phyloP scores from a whole-genome alignment of 2,797 vertebrate genomes.

The Mormyrus proboscirostris region DNA sequence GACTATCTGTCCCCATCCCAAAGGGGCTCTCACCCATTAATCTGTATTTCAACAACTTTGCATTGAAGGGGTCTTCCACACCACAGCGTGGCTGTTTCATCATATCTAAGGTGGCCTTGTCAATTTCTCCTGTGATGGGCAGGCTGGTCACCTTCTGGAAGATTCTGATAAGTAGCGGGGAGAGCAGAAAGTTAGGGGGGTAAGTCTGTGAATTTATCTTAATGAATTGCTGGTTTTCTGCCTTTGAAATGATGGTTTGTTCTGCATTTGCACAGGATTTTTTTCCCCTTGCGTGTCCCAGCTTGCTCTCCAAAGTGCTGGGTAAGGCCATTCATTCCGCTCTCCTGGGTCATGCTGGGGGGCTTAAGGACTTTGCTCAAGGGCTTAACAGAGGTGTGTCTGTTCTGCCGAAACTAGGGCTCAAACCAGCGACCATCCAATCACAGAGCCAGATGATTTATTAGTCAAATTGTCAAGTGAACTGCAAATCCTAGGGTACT shows the following conservation, averaged over 20 bases:
- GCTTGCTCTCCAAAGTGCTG: not conserved
- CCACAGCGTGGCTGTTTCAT: constrained; percentile 82
- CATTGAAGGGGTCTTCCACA: constrained; percentile 76
- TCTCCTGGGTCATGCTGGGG: not conserved
- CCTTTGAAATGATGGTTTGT: not conserved
- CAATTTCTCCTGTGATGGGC: constrained; percentile 64
- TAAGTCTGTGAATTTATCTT: not conserved
- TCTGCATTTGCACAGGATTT: not conserved
- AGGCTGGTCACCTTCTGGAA: constrained; percentile 74
- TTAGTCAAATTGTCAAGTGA: not conserved
- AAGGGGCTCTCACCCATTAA: constrained; percentile 61
- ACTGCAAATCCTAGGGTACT: not conserved
- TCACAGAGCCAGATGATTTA: not conserved
- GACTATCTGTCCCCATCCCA: not conserved
- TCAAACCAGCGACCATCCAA: not conserved
- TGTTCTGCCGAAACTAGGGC: not conserved
- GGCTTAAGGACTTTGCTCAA: not conserved
- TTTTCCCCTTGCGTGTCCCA: not conserved
- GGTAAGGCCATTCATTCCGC: not conserved
- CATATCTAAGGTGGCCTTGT: constrained; percentile 58
- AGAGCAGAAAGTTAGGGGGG: not conserved
- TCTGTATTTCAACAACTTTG: constrained; percentile 67
- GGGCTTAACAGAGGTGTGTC: not conserved
- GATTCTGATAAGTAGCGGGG: constrained; percentile 50
- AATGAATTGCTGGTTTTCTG: not conserved